A percentile compares a stretch with the other conserved stretches of the same genome.
Conservation (phyloP, 2,797 vertebrate genomes). For the Rhyacichthys aspro region DNA sequence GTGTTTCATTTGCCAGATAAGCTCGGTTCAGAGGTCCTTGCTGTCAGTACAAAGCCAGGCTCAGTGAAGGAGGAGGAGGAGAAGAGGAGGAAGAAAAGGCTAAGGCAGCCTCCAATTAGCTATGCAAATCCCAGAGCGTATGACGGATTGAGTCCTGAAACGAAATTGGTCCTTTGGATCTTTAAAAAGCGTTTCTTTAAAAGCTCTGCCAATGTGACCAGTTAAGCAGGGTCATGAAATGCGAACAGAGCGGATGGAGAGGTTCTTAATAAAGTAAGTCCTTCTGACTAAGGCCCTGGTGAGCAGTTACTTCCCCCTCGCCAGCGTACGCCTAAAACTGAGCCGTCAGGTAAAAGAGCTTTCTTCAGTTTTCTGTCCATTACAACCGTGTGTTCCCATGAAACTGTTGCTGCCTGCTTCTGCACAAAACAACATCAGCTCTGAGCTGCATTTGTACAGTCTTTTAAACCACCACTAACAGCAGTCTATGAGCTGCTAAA, state of each 20-base stretch:
- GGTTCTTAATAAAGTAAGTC: constrained; percentile 61
- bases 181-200: constrained; percentile 42
- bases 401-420: too few species aligned
- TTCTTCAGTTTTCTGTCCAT: constrained; percentile 63
- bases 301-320: constrained; percentile 52
- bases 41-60: constrained; percentile 80
- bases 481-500: too few species aligned
- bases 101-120: constrained; percentile 76
- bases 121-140: constrained; percentile 79
- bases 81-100: constrained; percentile 22
- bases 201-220: constrained; percentile 67
- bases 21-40: constrained; percentile 75
- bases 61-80: constrained; percentile 46
- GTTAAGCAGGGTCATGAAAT: constrained; percentile 60
- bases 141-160: constrained; percentile 74
- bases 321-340: too few species aligned
- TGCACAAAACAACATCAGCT: constrained; percentile 42
- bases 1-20: constrained; percentile 78
- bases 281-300: constrained; percentile 44
- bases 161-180: constrained; percentile 79
- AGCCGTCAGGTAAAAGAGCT: too few species aligned
- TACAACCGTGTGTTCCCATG: constrained; percentile 55
- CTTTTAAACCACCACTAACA: too few species aligned
- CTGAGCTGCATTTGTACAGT: constrained; percentile 31
- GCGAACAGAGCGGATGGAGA: constrained; percentile 62